Base-by-base conservation (phyloP, 2,888 invertebrate species). In the Macrophya annulata region DNA sequence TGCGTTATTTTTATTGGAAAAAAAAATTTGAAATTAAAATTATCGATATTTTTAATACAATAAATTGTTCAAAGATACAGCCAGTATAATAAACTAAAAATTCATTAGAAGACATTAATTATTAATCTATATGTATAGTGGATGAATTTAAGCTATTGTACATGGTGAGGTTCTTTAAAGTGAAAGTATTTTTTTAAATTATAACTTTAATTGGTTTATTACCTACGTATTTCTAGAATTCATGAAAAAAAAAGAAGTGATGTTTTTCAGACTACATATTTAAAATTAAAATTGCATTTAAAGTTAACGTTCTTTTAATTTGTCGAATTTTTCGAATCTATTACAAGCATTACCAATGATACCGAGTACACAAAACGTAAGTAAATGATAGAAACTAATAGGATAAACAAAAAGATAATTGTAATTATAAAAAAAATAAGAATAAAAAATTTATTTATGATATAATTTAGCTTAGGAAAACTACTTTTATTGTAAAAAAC, bases 131-230 rank as follows among this genome's bases (percentile, higher is more conserved):
- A 72, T 15, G 17, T 72, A 48, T 77, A 31, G 55, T 37, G 37
- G 17, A 74, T 21, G 37, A 37, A 1, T 81, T 81, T 21, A 10
- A 40, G 3, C 15, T 62, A 81, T 31, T 59, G 9, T 77, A 55
- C 43, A 55, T 77, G 51, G 37, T 43, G 43, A 65, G 5, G 10
- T 81, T 59, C 37, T 86, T 82, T 8, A 86, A 86, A 85, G 21
- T 65, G 72, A 85, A 65, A 85, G 72, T 88, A 86, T 86, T 85
- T 86, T 77, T 76, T 87, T 72, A 55, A 83, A 86, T 85, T 82
- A 84, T 84, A 62, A 62, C 68, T 62, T 68, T 84, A 85, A 82
- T 87, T 85, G 85, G 86, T 25, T 55, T 37, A 37, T 72, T 48
- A 25, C n/a, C n/a, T 79, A 40, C 59, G 37, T 79, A 79, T 79